A percentile compares a stretch with the other conserved stretches of the same genome.
phyloP scores from a whole-genome alignment of 2,113 vertebrate genomes.

The Cephalopterus ornatus region DNA sequence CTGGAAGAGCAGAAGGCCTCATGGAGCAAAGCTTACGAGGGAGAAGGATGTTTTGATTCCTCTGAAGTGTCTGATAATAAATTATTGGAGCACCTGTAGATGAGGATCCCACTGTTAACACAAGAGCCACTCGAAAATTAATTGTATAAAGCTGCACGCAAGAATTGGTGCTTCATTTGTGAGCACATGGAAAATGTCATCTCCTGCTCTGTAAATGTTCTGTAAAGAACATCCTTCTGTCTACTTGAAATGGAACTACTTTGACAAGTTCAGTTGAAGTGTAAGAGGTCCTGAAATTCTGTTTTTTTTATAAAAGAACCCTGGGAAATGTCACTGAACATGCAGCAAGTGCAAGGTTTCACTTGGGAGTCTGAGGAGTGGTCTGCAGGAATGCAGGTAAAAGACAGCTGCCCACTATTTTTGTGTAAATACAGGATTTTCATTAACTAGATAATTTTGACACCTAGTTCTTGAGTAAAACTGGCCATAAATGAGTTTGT shows the following conservation, averaged over 20 bases:
- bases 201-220: not conserved
- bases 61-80: constrained; percentile 37
- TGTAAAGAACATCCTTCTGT: not conserved
- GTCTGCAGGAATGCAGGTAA: not conserved
- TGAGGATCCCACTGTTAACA: constrained; percentile 28
- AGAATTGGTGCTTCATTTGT: not conserved
- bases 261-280: not conserved
- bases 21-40: not conserved
- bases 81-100: constrained; percentile 18
- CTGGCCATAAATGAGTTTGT: not conserved
- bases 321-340: not conserved
- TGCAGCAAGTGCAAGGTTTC: not conserved
- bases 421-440: not conserved
- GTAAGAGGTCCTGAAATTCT: not conserved
- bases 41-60: constrained; percentile 42
- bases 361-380: not conserved
- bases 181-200: not conserved
- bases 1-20: not conserved
- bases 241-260: not conserved
- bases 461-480: not conserved
- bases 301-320: not conserved
- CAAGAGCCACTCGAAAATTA: constrained; percentile 19
- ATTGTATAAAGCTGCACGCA: not conserved
- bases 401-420: not conserved
- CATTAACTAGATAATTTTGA: not conserved